A percentile compares a stretch with the other conserved stretches of the same genome.
Conservation (phyloP, 2,888 invertebrate species). For the Himalopsyche japonica region DNA sequence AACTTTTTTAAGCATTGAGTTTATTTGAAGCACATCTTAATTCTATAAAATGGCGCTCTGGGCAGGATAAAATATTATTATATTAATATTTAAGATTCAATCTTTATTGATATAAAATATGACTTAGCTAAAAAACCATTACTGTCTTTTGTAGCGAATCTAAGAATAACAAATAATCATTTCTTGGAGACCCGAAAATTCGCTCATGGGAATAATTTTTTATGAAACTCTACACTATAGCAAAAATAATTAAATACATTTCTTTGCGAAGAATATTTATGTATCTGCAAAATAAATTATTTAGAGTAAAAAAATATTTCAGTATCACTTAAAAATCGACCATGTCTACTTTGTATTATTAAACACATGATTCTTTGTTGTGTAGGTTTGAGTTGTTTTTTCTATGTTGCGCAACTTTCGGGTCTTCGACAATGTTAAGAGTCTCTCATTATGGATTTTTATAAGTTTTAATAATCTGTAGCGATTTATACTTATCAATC, state of each 20-base stretch:
- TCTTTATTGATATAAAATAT: background rate
- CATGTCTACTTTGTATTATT: too few relatives aligned
- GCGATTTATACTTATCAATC: conserved; percentile 4
- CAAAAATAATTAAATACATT: too few relatives aligned
- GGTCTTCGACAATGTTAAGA: conserved; percentile 37
- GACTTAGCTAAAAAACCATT: background rate
- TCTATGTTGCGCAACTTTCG: conserved; percentile 28
- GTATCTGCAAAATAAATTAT: too few relatives aligned
- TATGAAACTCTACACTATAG: background rate
- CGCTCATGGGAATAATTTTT: background rate
- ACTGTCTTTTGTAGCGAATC: background rate
- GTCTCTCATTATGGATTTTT: background rate
- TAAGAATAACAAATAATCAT: background rate
- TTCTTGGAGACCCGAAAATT: conserved; percentile 39
- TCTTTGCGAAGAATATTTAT: too few relatives aligned
- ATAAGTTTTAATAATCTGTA: conserved; percentile 3
- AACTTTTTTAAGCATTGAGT: too few relatives aligned
- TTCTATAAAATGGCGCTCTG: background rate
- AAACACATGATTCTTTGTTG: too few relatives aligned
- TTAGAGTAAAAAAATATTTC: too few relatives aligned
- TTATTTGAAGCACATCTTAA: background rate
- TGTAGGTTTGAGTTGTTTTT: too few relatives aligned
- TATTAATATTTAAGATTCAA: background rate
- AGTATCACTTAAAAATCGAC: too few relatives aligned
- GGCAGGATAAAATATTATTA: background rate